phyloP scores from a whole-genome alignment of 1,140 invertebrate species.

The Nymphalis io region DNA sequence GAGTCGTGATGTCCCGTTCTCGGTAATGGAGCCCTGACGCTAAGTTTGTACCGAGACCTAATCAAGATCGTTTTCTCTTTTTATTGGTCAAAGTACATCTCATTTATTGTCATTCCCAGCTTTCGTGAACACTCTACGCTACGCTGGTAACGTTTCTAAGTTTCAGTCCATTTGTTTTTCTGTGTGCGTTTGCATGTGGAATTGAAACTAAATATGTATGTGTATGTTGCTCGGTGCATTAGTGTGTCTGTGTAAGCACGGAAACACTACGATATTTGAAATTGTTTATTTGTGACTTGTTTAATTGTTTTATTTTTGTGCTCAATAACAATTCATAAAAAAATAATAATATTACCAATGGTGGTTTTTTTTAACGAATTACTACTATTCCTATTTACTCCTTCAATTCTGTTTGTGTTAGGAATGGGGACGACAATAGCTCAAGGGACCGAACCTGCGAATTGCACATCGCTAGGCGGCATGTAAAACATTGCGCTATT shows the following conservation, averaged over 20 bases:
- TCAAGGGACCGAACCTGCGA: too few relatives aligned
- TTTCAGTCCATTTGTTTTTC: background rate
- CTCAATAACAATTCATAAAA: too few relatives aligned
- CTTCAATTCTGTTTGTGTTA: too few relatives aligned
- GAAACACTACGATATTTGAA: too few relatives aligned
- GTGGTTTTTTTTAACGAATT: too few relatives aligned
- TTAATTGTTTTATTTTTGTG: too few relatives aligned
- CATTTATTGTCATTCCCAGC: conserved; percentile 48
- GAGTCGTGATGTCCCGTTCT: conserved; percentile 74
- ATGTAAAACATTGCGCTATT: too few relatives aligned
- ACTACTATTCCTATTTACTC: too few relatives aligned
- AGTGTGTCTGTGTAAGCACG: background rate
- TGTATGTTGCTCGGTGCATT: background rate
- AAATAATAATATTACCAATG: too few relatives aligned
- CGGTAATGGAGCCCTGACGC: conserved; percentile 68
- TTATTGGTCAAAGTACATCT: conserved; percentile 65
- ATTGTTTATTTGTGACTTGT: too few relatives aligned
- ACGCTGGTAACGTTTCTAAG: conserved; percentile 1
- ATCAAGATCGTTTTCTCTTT: conserved; percentile 73
- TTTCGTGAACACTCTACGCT: conserved; percentile 23
- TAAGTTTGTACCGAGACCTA: conserved; percentile 61
- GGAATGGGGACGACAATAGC: too few relatives aligned
- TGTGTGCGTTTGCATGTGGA: background rate
- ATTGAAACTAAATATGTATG: background rate
- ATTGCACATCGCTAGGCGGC: too few relatives aligned